Evolutionary conservation across 2,797 vertebrate species (phyloP).

Genomic region (Amazona finschi): DNA sequence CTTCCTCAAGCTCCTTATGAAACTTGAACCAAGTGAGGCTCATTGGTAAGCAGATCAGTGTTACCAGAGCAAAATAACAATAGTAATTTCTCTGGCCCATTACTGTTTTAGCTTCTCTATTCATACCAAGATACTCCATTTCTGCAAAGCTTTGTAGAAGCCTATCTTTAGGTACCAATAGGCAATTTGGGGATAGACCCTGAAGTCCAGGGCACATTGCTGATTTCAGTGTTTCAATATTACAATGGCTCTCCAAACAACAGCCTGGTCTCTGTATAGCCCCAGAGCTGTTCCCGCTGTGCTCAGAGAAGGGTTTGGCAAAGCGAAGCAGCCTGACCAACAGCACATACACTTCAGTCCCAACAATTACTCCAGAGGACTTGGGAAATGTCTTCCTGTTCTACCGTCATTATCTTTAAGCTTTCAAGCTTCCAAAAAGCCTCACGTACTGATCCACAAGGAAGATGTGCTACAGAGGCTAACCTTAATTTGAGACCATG

Average conservation of each 20-base stretch:
- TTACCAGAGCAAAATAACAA: neutral
- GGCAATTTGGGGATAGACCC: neutral
- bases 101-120: neutral
- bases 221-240: neutral
- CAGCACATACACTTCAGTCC: neutral
- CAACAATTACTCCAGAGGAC: neutral
- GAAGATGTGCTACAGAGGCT: rapidly evolving
- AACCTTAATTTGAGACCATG: rapidly evolving
- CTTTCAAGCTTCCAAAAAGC: neutral
- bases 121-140: neutral
- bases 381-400: neutral
- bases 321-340: neutral
- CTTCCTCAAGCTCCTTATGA: neutral
- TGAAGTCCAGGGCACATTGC: neutral
- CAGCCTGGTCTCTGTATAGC: neutral
- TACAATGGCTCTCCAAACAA: neutral
- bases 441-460: rapidly evolving
- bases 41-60: neutral
- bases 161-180: neutral
- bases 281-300: neutral
- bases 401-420: neutral
- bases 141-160: neutral
- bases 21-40: neutral
- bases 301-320: neutral
- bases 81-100: neutral